These are phyloP conservation scores for Hyperoplus immaculatus DNA, from an alignment of 2,797 vertebrate species.

Conservation along the genomic window DNA sequence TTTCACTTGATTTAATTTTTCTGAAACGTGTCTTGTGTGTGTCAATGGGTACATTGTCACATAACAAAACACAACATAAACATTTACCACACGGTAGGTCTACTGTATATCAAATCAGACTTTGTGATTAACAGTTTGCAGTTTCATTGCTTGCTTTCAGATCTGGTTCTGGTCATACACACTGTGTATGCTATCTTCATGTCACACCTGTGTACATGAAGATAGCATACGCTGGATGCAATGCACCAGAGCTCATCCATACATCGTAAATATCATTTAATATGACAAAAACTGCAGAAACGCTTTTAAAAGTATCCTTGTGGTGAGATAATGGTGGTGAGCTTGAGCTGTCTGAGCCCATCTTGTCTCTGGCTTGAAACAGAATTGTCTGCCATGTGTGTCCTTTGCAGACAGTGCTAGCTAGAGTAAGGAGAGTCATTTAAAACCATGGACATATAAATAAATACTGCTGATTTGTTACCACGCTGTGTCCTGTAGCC, in stretches of 20 bases:
- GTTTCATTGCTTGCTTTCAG: neutral
- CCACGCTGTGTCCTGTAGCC: conserved; percentile 1
- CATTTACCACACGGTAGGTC: neutral
- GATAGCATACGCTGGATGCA: neutral
- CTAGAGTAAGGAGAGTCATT: neutral
- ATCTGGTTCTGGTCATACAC: neutral
- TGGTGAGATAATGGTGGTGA: neutral
- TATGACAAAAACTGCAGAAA: neutral
- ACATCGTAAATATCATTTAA: neutral
- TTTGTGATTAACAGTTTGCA: neutral
- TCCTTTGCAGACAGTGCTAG: conserved; percentile 10
- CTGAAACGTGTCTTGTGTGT: neutral
- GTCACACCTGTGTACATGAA: too few relatives aligned
- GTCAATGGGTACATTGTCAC: neutral
- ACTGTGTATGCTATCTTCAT: neutral
- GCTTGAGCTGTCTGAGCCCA: conserved; percentile 25
- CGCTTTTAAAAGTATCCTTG: neutral
- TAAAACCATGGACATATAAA: neutral
- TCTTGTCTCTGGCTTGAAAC: conserved; percentile 1
- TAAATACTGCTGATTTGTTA: conserved; percentile 4
- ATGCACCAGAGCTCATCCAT: neutral
- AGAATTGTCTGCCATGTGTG: conserved; percentile 16
- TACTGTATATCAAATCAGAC: neutral
- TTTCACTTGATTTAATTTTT: neutral
- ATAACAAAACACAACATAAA: neutral